A percentile compares a stretch with the other conserved stretches of the same genome.
These are phyloP conservation scores for Aepyceros melampus DNA, from an alignment of 2,113 vertebrate species.

Conservation along the genomic window DNA sequence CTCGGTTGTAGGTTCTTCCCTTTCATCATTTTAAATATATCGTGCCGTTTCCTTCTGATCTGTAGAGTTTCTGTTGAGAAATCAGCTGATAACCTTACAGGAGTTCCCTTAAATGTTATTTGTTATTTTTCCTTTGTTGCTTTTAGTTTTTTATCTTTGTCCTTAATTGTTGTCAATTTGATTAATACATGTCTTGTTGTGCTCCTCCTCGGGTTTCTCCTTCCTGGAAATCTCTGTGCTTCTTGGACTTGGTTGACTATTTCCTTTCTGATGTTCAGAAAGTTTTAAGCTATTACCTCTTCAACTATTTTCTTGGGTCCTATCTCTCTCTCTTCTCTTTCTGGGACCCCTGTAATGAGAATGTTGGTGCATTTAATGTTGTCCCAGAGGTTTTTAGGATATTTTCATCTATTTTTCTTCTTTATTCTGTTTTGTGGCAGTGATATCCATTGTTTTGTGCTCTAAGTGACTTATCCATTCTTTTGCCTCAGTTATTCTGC, in stretches of 20 bases:
- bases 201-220: not conserved
- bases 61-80: not conserved
- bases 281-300: not conserved
- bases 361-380: not conserved
- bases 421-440: not conserved
- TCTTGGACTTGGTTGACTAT: not conserved
- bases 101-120: not conserved
- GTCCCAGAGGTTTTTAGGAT: not conserved
- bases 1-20: not conserved
- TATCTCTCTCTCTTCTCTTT: not conserved
- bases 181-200: not conserved
- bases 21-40: not conserved
- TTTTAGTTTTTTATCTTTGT: not conserved
- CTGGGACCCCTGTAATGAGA: not conserved
- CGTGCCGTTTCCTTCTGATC: not conserved
- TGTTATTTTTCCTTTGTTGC: not conserved
- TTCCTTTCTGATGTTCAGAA: not conserved
- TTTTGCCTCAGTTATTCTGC: not conserved
- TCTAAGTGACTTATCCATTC: not conserved
- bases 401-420: not conserved
- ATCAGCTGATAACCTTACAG: not conserved
- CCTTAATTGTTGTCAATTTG: not conserved
- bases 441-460: not conserved
- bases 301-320: not conserved
- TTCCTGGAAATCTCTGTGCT: not conserved